Conservation (phyloP, 2,888 invertebrate species). For the Leptura quadrifasciata region DNA sequence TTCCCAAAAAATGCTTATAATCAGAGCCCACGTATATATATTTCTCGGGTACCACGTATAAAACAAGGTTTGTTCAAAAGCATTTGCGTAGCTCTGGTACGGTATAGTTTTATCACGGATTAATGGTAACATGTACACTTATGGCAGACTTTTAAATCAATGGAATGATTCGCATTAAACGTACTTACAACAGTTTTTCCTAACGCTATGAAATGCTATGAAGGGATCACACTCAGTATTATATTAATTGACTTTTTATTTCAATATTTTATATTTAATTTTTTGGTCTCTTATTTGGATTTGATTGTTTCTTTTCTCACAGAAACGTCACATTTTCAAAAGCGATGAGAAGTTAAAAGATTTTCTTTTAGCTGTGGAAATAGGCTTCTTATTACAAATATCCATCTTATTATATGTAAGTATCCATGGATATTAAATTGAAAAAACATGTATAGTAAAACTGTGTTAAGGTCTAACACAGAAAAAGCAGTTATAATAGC, state of each 20-base stretch:
- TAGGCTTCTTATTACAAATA: background rate
- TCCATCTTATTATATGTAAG: too few relatives aligned
- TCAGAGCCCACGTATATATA: slow-evolving; percentile 10
- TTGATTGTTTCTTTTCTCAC: slow-evolving; percentile 48
- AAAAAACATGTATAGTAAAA: too few relatives aligned
- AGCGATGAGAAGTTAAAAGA: background rate
- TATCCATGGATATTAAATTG: too few relatives aligned
- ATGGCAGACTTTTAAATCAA: slow-evolving; percentile 52
- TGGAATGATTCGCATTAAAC: slow-evolving; percentile 48
- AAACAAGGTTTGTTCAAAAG: background rate
- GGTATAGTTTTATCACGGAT: slow-evolving; percentile 56
- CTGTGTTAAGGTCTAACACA: too few relatives aligned
- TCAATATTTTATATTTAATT: slow-evolving; percentile 45
- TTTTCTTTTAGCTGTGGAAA: background rate
- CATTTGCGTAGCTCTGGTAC: slow-evolving; percentile 12
- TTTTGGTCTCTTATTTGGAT: slow-evolving; percentile 51
- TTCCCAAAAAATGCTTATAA: slow-evolving; percentile 16
- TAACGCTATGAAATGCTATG: slow-evolving; percentile 47
- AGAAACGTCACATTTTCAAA: slow-evolving; percentile 24
- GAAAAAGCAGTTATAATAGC: too few relatives aligned
- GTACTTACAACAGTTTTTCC: slow-evolving; percentile 34
- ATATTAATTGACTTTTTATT: slow-evolving; percentile 53
- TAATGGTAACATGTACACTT: slow-evolving; percentile 36
- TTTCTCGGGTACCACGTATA: slow-evolving; percentile 13
- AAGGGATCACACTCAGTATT: slow-evolving; percentile 51